These are phyloP conservation scores for Pollachius pollachius DNA, from an alignment of 2,113 vertebrate genomes.

Conservation along the genomic window DNA sequence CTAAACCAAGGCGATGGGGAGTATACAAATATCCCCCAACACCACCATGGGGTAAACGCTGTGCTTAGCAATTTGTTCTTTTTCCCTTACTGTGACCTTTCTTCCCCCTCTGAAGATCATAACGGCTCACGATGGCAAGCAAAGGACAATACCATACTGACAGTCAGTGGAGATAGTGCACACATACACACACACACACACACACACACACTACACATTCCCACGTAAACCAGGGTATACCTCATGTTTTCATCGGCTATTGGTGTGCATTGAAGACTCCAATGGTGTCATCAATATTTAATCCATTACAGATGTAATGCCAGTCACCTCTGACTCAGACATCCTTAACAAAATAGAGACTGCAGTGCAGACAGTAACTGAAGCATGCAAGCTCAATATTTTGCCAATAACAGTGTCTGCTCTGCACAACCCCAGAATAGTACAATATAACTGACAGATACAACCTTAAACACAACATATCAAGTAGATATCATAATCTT, in stretches of 20 bases:
- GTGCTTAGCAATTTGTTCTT: conserved; percentile 64
- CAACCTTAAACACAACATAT: no score
- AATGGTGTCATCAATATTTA: no score
- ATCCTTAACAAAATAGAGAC: no score
- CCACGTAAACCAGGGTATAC: not conserved
- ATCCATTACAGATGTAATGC: no score
- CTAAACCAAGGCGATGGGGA: conserved; percentile 55
- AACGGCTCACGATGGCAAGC: conserved; percentile 38
- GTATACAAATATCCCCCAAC: conserved; percentile 60
- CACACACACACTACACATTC: not conserved
- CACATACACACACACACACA: conserved; percentile 6
- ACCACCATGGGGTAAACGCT: conserved; percentile 60
- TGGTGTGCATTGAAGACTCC: no score
- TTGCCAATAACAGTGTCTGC: no score
- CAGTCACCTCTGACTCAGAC: no score
- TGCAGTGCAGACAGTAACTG: no score
- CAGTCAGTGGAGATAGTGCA: conserved; percentile 12
- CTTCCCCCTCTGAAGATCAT: conserved; percentile 43
- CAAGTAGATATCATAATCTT: no score
- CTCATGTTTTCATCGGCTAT: no score
- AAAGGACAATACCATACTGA: conserved; percentile 4
- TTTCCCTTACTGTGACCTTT: conserved; percentile 11
- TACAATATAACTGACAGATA: no score
- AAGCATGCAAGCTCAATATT: not conserved
- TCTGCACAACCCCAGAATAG: no score